Conservation (phyloP, 2,888 invertebrate species). For the Ichneumon xanthorius region DNA sequence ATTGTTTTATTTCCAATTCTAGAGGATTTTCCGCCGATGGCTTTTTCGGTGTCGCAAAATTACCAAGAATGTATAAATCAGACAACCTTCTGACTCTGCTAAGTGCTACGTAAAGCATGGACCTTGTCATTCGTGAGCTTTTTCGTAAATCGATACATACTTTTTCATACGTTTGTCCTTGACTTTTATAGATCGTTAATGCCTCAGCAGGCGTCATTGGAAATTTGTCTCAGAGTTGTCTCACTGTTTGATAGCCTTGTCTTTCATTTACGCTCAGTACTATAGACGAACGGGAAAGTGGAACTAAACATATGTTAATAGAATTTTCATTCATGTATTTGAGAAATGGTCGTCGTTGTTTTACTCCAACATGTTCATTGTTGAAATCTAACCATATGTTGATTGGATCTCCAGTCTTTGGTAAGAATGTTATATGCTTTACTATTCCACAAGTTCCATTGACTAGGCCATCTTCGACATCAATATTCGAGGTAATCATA, state of each 20-base stretch:
- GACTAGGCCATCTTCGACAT: conserved; percentile 19
- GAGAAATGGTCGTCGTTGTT: conserved; percentile 32
- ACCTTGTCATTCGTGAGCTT: not conserved
- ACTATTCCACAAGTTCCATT: conserved; percentile 23
- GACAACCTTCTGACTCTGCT: conserved; percentile 46
- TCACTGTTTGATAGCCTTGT: conserved; percentile 30
- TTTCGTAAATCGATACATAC: conserved; percentile 36
- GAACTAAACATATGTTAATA: conserved; percentile 32
- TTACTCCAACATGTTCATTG: conserved; percentile 57
- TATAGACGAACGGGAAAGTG: conserved; percentile 23
- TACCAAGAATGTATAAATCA: conserved; percentile 42
- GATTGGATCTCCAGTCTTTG: not conserved
- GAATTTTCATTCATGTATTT: conserved; percentile 34
- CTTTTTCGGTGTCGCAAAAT: conserved; percentile 23
- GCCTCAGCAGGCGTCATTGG: conserved; percentile 39
- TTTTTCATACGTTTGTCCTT: conserved; percentile 22
- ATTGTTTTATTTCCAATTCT: conserved; percentile 33
- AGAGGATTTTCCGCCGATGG: conserved; percentile 30
- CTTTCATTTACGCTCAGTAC: conserved; percentile 42
- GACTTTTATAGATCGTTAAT: conserved; percentile 28
- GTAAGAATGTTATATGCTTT: not conserved
- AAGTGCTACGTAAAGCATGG: conserved; percentile 41
- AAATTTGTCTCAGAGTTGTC: conserved; percentile 52
- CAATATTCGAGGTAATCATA: conserved; percentile 64
- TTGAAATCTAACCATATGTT: conserved; percentile 66